Conservation (phyloP, 2,113 vertebrate species). For the Aptenodytes patagonicus region DNA sequence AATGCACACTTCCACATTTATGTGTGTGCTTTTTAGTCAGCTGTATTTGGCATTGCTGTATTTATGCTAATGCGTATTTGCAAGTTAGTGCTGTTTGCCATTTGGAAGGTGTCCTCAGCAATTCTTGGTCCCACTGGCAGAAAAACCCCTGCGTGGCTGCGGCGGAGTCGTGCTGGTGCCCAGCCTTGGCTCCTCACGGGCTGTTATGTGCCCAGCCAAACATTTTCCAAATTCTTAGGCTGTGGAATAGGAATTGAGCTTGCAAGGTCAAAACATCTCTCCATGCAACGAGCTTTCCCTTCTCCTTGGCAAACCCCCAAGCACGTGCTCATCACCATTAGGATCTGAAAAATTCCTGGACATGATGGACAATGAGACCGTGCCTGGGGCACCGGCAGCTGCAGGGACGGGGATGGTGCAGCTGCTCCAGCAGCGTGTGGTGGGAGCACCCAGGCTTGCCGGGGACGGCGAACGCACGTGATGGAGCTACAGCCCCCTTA, state of each 20-base stretch:
- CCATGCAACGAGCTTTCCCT: background rate
- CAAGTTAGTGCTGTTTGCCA: background rate
- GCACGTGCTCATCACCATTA: background rate
- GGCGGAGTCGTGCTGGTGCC: background rate
- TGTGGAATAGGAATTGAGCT: background rate
- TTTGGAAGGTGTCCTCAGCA: background rate
- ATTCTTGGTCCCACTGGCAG: background rate
- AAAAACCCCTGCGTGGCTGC: background rate
- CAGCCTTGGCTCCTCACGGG: background rate
- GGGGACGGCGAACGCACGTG: accelerated
- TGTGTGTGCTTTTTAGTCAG: background rate
- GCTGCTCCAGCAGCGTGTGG: background rate
- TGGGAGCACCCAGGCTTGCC: background rate
- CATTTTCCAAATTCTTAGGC: background rate
- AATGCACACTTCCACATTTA: background rate
- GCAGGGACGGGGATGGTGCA: background rate
- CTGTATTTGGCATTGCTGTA: background rate
- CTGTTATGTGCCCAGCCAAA: background rate
- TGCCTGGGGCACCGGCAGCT: background rate
- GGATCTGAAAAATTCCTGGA: background rate
- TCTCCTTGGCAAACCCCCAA: background rate
- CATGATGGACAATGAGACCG: accelerated
- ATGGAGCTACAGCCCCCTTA: background rate
- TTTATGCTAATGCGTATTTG: background rate
- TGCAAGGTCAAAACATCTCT: background rate